These are phyloP conservation scores for Plebejus anna DNA, from an alignment of 2,888 invertebrate species.

Conservation along the genomic window DNA sequence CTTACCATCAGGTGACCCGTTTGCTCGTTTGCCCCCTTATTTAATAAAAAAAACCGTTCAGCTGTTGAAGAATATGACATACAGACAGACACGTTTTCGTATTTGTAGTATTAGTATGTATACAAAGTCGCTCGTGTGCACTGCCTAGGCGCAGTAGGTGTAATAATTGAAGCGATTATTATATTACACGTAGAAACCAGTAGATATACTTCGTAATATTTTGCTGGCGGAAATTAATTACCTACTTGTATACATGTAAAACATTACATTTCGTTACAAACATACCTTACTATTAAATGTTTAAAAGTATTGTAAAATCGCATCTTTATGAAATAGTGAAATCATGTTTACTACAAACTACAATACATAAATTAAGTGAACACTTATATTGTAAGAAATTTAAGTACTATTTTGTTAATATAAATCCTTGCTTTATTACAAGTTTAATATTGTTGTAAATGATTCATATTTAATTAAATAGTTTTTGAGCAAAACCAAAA, in stretches of 20 bases:
- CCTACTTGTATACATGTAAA: too few species aligned
- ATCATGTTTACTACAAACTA: not conserved
- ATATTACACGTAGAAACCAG: constrained; percentile 21
- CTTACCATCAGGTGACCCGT: too few species aligned
- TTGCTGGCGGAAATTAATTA: constrained; percentile 22
- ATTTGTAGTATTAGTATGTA: not conserved
- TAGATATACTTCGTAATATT: constrained; percentile 24
- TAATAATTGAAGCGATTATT: constrained; percentile 23
- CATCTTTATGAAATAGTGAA: not conserved
- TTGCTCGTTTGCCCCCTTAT: too few species aligned
- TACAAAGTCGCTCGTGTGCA: constrained; percentile 13
- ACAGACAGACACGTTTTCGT: too few species aligned
- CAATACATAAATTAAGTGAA: not conserved
- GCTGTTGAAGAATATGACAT: too few species aligned
- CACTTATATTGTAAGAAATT: not conserved
- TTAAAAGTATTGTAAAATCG: not conserved
- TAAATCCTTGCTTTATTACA: not conserved
- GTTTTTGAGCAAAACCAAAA: too few species aligned
- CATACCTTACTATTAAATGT: not conserved
- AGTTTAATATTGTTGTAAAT: not conserved
- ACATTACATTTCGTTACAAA: constrained; percentile 20
- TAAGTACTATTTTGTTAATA: not conserved
- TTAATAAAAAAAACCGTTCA: too few species aligned
- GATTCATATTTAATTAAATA: too few species aligned
- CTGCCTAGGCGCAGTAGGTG: not conserved